Base-by-base conservation (phyloP, 1,140 invertebrate genomes). In the Eufriesea mexicana region DNA sequence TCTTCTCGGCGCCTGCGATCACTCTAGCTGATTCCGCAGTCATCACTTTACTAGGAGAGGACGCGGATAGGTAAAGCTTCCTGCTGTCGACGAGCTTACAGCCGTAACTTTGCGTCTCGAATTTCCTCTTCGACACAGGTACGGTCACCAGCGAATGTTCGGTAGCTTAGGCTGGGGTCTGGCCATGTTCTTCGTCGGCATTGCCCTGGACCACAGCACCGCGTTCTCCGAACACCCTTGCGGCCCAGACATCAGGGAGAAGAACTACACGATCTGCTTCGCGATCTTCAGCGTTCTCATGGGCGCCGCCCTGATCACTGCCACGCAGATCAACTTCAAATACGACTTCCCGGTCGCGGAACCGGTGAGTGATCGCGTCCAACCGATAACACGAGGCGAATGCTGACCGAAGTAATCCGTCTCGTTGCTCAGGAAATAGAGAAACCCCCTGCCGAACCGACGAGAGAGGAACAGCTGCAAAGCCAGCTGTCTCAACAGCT, bases 211-310 rank as follows among this genome's bases (percentile, higher is more conserved):
- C 94, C 98, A 99, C 92, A 99, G 98, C 92, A 99, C 96, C 85
- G 97, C 95, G 90, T 99, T 97, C 95, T 97, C 96, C 18, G 96
- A 97, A 87, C 97, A 98, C 94, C 98, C 98, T 0, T 99, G 99
- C 91, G 97, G 96, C 1, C 97, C 97, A 2, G 97, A 98, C 86
- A 96, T 96, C 78, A 96, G 96, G 91, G 98, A 99, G 92, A 98
- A 99, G 91, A 99, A 99, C 93, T 99, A 99, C 93, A 99, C 98
- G 7, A 98, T 99, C 67, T 99, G 99, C 93, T 99, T 99, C 94
- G 98, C 98, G 0, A 98, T 98, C 23, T 99, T 99, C 94, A 98
- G 98, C 42, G 98, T 99, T 16, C 95, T 99, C 2, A 99, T 99
- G 98, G 97, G 98, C 4, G 98, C 98, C 75, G 98, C 99, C 2